These are phyloP conservation scores for Junonia oenone DNA, from an alignment of 2,888 invertebrate genomes.

Conservation along the genomic window DNA sequence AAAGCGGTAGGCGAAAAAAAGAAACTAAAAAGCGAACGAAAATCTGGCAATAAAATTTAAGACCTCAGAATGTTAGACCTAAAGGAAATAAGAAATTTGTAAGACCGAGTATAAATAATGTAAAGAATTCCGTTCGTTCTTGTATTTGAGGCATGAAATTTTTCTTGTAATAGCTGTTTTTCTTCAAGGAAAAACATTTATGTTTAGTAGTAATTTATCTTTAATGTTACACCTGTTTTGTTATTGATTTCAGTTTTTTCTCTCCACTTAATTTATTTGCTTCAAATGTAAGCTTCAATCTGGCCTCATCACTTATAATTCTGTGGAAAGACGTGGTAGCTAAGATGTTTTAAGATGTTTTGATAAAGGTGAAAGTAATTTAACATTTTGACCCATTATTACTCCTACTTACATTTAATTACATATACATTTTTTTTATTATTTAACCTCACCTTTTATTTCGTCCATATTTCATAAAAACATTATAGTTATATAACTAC, in stretches of 20 bases:
- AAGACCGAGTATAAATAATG: conserved; percentile 22
- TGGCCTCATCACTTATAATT: too few relatives aligned
- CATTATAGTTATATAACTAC: neutral
- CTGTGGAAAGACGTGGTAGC: too few relatives aligned
- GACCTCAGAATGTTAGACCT: conserved; percentile 16
- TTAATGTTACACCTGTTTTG: neutral
- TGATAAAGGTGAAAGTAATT: too few relatives aligned
- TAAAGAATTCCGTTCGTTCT: conserved; percentile 15
- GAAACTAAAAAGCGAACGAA: conserved; percentile 3
- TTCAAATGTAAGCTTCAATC: neutral
- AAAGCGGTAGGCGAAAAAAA: neutral
- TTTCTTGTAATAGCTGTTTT: conserved; percentile 5
- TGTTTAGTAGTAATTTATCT: neutral
- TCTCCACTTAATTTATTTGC: neutral
- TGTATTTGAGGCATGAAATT: conserved; percentile 9
- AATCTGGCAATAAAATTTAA: conserved; percentile 18
- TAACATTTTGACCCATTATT: too few relatives aligned
- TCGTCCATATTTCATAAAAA: too few relatives aligned
- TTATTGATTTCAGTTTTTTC: neutral
- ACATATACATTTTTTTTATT: too few relatives aligned
- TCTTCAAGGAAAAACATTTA: conserved; percentile 11
- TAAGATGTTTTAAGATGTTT: too few relatives aligned
- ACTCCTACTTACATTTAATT: too few relatives aligned
- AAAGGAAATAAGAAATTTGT: conserved; percentile 18
- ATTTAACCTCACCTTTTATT: too few relatives aligned